phyloP scores from a whole-genome alignment of 2,113 vertebrate species.

The Uropsilus gracilis region DNA sequence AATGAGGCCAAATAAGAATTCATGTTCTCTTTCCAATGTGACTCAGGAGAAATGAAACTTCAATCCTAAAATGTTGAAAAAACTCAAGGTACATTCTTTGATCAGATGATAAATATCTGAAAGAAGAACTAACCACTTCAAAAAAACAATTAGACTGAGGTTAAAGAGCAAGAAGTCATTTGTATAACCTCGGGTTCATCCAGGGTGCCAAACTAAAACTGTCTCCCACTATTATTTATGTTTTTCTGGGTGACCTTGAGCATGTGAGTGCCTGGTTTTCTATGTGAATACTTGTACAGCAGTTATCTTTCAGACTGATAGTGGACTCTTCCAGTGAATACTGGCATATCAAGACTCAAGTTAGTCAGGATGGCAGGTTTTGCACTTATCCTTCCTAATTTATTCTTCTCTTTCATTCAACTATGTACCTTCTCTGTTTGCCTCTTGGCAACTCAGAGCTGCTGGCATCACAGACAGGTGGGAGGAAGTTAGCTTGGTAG shows the following conservation, averaged over 20 bases:
- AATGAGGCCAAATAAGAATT: neutral
- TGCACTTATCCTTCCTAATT: neutral
- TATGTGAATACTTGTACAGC: conserved; percentile 16
- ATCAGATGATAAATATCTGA: conserved; percentile 48
- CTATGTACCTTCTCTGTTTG: neutral
- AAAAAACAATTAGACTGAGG: conserved; percentile 26
- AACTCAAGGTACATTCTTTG: conserved; percentile 31
- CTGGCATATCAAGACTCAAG: neutral
- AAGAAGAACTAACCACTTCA: conserved; percentile 25
- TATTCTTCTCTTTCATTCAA: neutral
- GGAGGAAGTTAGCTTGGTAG: neutral
- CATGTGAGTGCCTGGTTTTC: neutral
- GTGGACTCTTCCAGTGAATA: neutral
- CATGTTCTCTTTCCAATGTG: conserved; percentile 1
- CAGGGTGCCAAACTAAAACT: neutral
- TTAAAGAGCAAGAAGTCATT: conserved; percentile 31
- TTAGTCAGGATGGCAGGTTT: neutral
- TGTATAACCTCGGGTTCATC: conserved; percentile 30
- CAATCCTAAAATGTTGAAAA: conserved; percentile 18
- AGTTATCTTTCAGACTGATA: neutral
- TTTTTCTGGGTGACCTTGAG: conserved; percentile 11
- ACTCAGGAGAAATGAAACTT: conserved; percentile 19
- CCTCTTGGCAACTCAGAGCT: neutral
- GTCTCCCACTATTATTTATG: conserved; percentile 28
- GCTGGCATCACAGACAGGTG: neutral